Conservation (phyloP, 2,888 invertebrate species). For the Drosophila nr. perissopoda region DNA sequence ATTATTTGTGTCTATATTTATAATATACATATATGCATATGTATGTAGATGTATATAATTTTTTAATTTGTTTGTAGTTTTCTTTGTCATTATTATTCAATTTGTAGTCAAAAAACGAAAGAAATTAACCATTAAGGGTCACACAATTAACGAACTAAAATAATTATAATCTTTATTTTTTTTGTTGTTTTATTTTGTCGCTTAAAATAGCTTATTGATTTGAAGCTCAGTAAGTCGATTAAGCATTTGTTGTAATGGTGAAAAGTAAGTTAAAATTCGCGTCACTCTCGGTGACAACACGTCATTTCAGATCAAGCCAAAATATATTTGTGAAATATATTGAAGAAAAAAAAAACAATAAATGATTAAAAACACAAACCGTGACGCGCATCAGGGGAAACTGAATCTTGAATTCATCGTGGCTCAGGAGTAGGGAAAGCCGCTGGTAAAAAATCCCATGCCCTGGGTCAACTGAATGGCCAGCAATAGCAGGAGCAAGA, state of each 20-base stretch:
- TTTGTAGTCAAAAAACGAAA: slow-evolving; percentile 17
- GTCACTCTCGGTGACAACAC: slow-evolving; percentile 33
- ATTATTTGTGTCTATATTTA: slow-evolving; percentile 56
- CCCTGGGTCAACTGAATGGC: slow-evolving; percentile 61
- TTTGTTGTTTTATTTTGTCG: slow-evolving; percentile 1
- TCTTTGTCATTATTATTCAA: slow-evolving; percentile 17
- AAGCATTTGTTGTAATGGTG: slow-evolving; percentile 58
- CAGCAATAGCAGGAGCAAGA: slow-evolving; percentile 66
- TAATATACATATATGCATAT: slow-evolving; percentile 33
- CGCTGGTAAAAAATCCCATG: slow-evolving; percentile 37
- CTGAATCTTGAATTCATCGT: slow-evolving; percentile 14
- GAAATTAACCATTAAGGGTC: slow-evolving; percentile 16
- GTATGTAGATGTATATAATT: slow-evolving; percentile 27
- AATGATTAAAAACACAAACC: slow-evolving; percentile 5
- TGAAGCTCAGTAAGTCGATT: slow-evolving; percentile 58
- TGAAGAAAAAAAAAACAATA: slow-evolving; percentile 17
- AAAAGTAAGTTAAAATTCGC: slow-evolving; percentile 47
- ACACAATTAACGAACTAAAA: slow-evolving; percentile 41
- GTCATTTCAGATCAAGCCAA: slow-evolving; percentile 18
- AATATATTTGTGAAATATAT: slow-evolving; percentile 11
- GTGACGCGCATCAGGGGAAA: slow-evolving; percentile 39
- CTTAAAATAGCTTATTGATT: slow-evolving; percentile 45
- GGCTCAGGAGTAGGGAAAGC: slow-evolving; percentile 42
- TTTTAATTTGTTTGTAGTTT: slow-evolving; percentile 11
- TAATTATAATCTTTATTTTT: slow-evolving; percentile 20